Base-by-base conservation (phyloP, 2,797 vertebrate species). In the Squalus acanthias region DNA sequence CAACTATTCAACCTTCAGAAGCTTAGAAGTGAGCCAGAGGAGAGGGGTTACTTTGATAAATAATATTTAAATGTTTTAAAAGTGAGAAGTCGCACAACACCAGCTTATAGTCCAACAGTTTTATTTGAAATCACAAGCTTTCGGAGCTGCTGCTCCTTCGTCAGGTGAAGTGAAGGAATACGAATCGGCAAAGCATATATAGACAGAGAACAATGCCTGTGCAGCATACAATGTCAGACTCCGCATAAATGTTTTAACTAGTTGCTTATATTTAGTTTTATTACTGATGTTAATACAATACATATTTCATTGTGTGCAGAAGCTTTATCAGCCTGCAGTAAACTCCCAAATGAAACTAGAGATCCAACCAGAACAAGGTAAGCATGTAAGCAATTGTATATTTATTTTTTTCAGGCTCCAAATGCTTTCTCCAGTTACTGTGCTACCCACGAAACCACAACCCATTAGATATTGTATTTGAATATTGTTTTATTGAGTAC, bases 361-460 rank as follows among this genome's bases (percentile, higher is more conserved):
- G 96, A 97, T 82, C 96, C 98, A 98, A 50, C 97, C 98, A 0
- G 97, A 97, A 96, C 98, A 98, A 98, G 99, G 99, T 99, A 97
- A 98, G 12, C 57, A 26, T 65, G 72, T 46, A n/a, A 60, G 6
- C 33, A 88, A 74, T 76, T 87, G 6, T 95, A 97, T 96, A 67
- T 96, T 96, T 0, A 29, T 20, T 22, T 95, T 50, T 50, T 24
- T 85, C 82, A 85, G 39, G 5, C 39, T 20, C 79, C 79, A 85
- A 20, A 46, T 46, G 39, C 79, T 39, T 85, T 85, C 4, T 76
- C 20, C 46, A 85, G 82, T 50, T 85, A 9, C 39, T 85, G 0
- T 50, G 82, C 20, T 85, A 6, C 82, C 39, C 39, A 50, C 82
- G 39, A 9, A 85, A 85, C 46, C 17, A 8, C 6, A 50, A 50